Base-by-base conservation (phyloP, 1,140 invertebrate species). In the Helicoverpa zea region DNA sequence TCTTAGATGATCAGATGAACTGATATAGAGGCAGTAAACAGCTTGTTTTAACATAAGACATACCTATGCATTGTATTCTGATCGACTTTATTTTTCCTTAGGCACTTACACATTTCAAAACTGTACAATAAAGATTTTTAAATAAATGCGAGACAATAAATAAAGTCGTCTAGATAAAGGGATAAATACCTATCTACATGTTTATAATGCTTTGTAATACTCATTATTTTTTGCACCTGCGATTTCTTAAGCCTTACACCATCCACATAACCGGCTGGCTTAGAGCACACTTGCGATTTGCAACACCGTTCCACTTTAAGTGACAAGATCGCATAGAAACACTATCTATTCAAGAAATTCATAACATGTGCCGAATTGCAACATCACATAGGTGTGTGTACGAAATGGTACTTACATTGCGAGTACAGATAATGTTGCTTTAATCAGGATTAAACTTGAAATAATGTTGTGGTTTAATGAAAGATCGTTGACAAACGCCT, bases 321-420 rank as follows among this genome's bases (percentile, higher is more conserved):
- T 68, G 76, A 79, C 76, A 79, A 79, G 76, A 68, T 70, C 76
- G 68, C 68, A 52, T 35, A 73, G 78, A 63, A 80, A 73, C 78
- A 47, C 52, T 80, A 80, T 80, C 78, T 80, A 73, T 80, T 80
- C 56, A n/a, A 72, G 56, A 80, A 80, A 79, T 79, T 70, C 75
- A 70, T 80, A 79, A 68, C 76, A 54, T 54, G 30, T 47, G 30
- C 16, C 10, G 14, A 2, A 54, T 77, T 77, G 75, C 75, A 12
- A 66, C 59, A 77, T 43, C 35, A 7, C 35, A 7, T 12, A 9
- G 23, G 18, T 72, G 9, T 72, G 51, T 54, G 23, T 72, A 56
- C 51, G 51, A 72, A 72, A 73, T 73, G 70, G 43, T 68, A 16
- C 35, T 49, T 52, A 52, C 23, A n/a, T 16, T 13, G 64, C 9